Percentiles rank a stretch among this genome's conserved stretches.
phyloP scores from a whole-genome alignment of 1,140 invertebrate species.

The Psilanteris sp. region DNA sequence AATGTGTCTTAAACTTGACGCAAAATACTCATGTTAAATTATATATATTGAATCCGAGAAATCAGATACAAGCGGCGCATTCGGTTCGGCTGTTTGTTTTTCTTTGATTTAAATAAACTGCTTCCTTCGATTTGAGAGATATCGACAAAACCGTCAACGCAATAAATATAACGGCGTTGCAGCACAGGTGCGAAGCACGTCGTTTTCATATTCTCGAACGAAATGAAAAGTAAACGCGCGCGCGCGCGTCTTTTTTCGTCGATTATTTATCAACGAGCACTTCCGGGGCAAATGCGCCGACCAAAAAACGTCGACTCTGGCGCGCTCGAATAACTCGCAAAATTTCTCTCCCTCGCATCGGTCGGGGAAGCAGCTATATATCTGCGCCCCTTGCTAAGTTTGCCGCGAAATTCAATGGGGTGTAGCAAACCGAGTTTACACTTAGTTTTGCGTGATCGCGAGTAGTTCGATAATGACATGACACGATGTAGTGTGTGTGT shows the following conservation, averaged over 20 bases:
- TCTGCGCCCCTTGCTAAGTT: constrained; percentile 16
- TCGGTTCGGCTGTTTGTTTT: no score
- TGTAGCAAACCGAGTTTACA: constrained; percentile 47
- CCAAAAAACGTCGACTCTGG: not conserved
- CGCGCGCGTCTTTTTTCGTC: constrained; percentile 16
- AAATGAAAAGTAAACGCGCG: constrained; percentile 44
- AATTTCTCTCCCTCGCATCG: constrained; percentile 9
- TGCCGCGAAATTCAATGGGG: constrained; percentile 45
- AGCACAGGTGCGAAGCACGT: constrained; percentile 25
- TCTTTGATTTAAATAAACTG: constrained; percentile 15
- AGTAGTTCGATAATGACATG: constrained; percentile 48
- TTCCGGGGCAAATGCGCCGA: constrained; percentile 1
- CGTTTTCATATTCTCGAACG: constrained; percentile 33
- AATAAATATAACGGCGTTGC: constrained; percentile 32
- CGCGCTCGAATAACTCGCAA: constrained; percentile 12
- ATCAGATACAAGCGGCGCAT: no score
- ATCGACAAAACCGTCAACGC: constrained; percentile 19
- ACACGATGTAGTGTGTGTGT: constrained; percentile 28
- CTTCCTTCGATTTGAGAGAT: constrained; percentile 10
- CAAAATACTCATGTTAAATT: no score
- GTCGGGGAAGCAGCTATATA: constrained; percentile 10
- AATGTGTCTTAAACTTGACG: no score
- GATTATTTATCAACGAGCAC: constrained; percentile 29
- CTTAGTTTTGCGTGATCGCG: constrained; percentile 32
- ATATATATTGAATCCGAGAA: no score